Conservation (phyloP, 2,888 invertebrate species). For the Cerceris ruficornis region DNA sequence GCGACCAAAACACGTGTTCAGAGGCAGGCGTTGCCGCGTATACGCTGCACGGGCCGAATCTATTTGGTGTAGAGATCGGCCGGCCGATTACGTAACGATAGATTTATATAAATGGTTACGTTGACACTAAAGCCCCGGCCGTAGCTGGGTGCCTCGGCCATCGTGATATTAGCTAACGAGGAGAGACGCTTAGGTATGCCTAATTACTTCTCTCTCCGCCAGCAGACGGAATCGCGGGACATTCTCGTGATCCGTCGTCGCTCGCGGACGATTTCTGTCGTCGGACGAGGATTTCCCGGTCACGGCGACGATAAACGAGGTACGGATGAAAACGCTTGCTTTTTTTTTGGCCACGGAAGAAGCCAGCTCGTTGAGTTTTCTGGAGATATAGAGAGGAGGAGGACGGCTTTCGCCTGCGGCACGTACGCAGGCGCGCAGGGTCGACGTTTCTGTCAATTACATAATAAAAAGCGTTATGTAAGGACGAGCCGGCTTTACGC, state of each 20-base stretch:
- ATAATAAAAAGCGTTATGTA: conserved; percentile 81
- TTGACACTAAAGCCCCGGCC: conserved; percentile 77
- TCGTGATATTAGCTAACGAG: conserved; percentile 76
- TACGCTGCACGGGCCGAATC: conserved; percentile 70
- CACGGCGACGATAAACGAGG: too few species aligned
- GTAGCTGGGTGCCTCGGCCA: conserved; percentile 59
- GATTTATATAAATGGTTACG: conserved; percentile 82
- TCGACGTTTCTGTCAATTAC: conserved; percentile 78
- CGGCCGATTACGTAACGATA: conserved; percentile 78
- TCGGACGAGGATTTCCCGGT: background rate
- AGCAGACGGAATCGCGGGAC: background rate
- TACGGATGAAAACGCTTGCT: too few species aligned
- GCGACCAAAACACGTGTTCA: conserved; percentile 44
- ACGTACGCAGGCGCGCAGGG: conserved; percentile 63
- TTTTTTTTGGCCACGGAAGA: too few species aligned
- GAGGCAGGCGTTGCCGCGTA: conserved; percentile 45
- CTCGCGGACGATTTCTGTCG: background rate
- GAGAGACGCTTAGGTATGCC: conserved; percentile 55
- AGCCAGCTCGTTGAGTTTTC: conserved; percentile 19
- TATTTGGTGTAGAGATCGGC: conserved; percentile 75
- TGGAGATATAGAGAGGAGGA: conserved; percentile 11
- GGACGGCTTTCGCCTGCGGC: conserved; percentile 58
- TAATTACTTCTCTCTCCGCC: conserved; percentile 10
- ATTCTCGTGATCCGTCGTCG: background rate
- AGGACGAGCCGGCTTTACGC: conserved; percentile 75